Percentiles rank a stretch among this genome's conserved stretches.
Evolutionary conservation across 2,888 invertebrate genomes (phyloP).

Genomic region (Oligia latruncula): DNA sequence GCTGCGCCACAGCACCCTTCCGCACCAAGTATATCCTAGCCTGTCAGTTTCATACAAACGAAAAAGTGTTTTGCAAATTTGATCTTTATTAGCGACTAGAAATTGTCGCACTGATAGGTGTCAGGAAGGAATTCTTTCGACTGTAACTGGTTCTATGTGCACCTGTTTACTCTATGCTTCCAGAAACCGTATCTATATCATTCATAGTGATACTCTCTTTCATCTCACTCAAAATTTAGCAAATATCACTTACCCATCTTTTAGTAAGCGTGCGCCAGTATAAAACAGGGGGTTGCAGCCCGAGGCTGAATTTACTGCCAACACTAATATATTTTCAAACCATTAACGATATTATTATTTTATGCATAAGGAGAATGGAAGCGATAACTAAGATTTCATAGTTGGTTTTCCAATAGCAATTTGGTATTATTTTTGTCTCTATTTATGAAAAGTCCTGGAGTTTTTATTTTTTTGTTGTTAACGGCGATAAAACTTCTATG

Average conservation of each 20-base stretch:
- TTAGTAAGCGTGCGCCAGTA: background rate
- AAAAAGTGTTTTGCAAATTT: no score
- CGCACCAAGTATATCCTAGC: background rate
- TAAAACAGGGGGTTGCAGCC: conserved; percentile 41
- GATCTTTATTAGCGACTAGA: no score
- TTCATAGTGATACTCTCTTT: background rate
- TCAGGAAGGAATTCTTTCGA: no score
- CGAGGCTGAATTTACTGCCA: conserved; percentile 56
- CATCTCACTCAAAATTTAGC: background rate
- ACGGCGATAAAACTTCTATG: background rate
- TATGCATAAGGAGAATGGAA: conserved; percentile 27
- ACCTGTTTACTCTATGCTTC: no score
- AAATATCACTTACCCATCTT: conserved; percentile 19
- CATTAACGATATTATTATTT: conserved; percentile 49
- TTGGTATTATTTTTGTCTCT: background rate
- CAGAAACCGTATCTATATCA: background rate
- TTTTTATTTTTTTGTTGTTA: background rate
- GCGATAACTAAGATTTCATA: conserved; percentile 41
- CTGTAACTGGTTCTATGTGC: no score
- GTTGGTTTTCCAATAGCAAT: conserved; percentile 25
- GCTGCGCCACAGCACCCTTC: no score
- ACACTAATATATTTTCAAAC: conserved; percentile 53
- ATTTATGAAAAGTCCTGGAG: background rate
- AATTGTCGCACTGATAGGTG: no score
- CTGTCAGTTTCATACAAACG: no score